Base-by-base conservation (phyloP, 2,888 invertebrate genomes). In the Pyrgus malvae region DNA sequence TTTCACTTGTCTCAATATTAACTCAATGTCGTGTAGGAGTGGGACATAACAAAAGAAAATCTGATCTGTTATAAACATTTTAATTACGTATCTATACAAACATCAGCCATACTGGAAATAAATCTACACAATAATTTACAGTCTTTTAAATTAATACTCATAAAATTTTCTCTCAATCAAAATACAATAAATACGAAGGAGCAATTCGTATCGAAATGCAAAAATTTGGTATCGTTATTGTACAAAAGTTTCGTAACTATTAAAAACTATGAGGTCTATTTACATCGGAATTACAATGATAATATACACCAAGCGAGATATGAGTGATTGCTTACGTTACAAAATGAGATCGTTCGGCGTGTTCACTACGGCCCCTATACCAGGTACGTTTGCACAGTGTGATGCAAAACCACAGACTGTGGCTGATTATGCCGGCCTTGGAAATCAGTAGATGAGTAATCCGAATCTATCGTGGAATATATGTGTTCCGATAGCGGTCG, bases 391-490 rank as follows among this genome's bases (percentile, higher is more conserved):
- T 90, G 90, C 58, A 89, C 89, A 49, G 89, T 89, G 74, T 89
- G 90, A 63, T 90, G 90, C 63, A 89, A 73, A 50, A 89, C 86
- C 61, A 87, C 82, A 55, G 91, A 79, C 58, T 91, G 90, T 38
- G 84, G 87, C 59, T 81, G 87, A 59, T 77, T 70, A 63, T 82
- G 83, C 17, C 87, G 80, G 58, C 80, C 83, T 63, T 85, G 85
- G 72, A 76, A 84, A 64, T 86, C 89, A 42, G 70, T 81, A 57
- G 95, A 95, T 76, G 95, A 95, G 78, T 96, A 96, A 83, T 96
- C 96, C 46, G 96, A 96, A 82, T 97, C 96, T 83, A 97, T 97
- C 76, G 96, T 96, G 60, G 96, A 96, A 80, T 97, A 97, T 73
- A 97, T 97, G 83, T 96, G 96, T 80, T 97, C 96, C 62, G 96